These are phyloP conservation scores for Phrynocephalus guinanensis DNA, from an alignment of 2,797 vertebrate genomes.

Conservation along the genomic window DNA sequence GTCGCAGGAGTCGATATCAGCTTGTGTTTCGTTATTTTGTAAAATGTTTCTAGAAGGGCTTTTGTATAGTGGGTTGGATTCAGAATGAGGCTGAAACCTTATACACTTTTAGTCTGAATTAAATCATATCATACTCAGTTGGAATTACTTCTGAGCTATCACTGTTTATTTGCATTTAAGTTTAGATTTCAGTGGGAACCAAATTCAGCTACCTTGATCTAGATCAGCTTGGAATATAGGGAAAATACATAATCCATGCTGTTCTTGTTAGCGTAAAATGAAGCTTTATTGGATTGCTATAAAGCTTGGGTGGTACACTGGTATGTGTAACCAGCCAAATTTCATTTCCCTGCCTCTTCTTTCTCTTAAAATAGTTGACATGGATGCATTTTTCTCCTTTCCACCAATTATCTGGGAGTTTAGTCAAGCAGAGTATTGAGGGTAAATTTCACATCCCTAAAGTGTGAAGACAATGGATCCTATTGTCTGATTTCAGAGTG, in stretches of 20 bases:
- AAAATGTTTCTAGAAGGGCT: no score
- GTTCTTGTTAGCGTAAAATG: not conserved
- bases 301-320: not conserved
- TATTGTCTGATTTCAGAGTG: constrained; percentile 20
- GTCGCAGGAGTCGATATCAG: no score
- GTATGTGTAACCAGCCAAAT: not conserved
- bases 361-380: not conserved
- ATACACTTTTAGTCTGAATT: not conserved
- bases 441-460: not conserved
- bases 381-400: not conserved
- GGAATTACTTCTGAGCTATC: not conserved
- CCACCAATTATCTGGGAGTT: not conserved
- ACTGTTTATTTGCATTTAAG: not conserved
- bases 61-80: not conserved
- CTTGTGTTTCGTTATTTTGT: no score
- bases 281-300: not conserved
- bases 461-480: constrained; percentile 8
- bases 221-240: not conserved
- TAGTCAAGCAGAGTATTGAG: not conserved
- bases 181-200: not conserved
- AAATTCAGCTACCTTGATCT: not conserved
- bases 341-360: not conserved
- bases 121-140: not conserved
- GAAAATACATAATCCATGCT: not conserved
- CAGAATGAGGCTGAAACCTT: not conserved